A percentile compares a stretch with the other conserved stretches of the same genome.
Conservation (phyloP, 1,140 invertebrate species). For the Olivierus martensii region DNA sequence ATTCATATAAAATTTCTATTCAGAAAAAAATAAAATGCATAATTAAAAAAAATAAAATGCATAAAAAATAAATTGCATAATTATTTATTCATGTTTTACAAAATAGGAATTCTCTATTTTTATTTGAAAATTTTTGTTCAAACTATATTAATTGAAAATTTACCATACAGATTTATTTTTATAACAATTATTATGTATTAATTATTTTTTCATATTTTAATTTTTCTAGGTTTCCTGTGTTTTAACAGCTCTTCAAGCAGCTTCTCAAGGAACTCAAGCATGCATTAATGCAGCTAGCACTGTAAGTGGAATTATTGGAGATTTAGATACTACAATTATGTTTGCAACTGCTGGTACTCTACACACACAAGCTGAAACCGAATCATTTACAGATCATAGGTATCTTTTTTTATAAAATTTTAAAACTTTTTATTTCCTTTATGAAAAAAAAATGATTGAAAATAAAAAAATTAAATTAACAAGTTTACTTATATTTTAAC, state of each 20-base stretch:
- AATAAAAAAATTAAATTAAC: not conserved
- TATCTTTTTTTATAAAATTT: not conserved
- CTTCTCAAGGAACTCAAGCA: constrained; percentile 84
- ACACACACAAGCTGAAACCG: constrained; percentile 77
- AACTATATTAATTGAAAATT: too few relatives aligned
- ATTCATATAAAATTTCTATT: too few relatives aligned
- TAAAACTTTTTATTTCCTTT: not conserved
- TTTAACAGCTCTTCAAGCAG: constrained; percentile 71
- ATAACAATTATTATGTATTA: too few relatives aligned
- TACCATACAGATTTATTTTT: too few relatives aligned
- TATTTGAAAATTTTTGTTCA: too few relatives aligned
- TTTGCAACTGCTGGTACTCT: constrained; percentile 96
- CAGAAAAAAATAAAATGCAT: too few relatives aligned
- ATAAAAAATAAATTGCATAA: too few relatives aligned
- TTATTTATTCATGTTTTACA: too few relatives aligned
- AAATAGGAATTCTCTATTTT: too few relatives aligned
- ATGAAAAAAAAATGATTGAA: not conserved
- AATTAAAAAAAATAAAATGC: too few relatives aligned
- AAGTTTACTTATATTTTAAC: not conserved
- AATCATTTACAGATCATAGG: constrained; percentile 62
- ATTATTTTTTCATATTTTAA: not conserved
- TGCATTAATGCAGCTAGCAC: constrained; percentile 97
- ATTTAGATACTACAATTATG: constrained; percentile 97
- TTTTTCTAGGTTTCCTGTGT: constrained; percentile 53
- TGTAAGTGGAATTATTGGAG: constrained; percentile 92